phyloP scores from a whole-genome alignment of 2,797 vertebrate genomes.

The Leucoraja ocellata region DNA sequence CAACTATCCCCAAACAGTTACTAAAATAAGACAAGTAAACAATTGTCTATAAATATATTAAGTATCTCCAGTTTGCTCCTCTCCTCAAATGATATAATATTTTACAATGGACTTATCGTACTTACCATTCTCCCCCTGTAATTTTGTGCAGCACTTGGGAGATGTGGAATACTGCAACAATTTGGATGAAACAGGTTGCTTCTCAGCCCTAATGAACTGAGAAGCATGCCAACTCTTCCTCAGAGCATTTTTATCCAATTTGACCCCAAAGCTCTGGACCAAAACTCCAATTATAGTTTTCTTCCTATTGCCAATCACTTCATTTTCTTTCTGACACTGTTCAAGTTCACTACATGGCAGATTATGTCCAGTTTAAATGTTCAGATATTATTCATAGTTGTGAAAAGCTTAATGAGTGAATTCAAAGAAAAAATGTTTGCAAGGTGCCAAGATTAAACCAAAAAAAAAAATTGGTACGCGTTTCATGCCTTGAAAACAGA shows the following conservation, averaged over 20 bases:
- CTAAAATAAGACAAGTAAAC: conserved; percentile 6
- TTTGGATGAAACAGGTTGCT: background rate
- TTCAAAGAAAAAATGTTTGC: conserved; percentile 24
- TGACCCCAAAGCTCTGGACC: background rate
- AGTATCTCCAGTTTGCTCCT: background rate
- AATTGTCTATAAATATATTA: background rate
- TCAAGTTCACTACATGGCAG: background rate
- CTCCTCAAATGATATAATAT: background rate
- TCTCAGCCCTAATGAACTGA: background rate
- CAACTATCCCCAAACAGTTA: too few relatives aligned
- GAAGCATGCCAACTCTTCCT: background rate
- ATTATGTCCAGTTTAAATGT: background rate
- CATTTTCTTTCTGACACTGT: background rate
- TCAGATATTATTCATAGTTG: background rate
- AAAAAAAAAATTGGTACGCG: background rate
- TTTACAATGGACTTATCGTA: conserved; percentile 8
- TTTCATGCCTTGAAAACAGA: conserved; percentile 35
- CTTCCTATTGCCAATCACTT: background rate
- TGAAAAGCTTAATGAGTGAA: conserved; percentile 29
- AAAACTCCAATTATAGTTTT: background rate
- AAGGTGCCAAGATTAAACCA: background rate
- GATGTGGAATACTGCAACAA: background rate
- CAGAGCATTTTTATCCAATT: conserved; percentile 2
- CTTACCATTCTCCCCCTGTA: background rate
- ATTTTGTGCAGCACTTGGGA: background rate